Base-by-base conservation (phyloP, 1,140 invertebrate species). In the Bombus soroeensis region DNA sequence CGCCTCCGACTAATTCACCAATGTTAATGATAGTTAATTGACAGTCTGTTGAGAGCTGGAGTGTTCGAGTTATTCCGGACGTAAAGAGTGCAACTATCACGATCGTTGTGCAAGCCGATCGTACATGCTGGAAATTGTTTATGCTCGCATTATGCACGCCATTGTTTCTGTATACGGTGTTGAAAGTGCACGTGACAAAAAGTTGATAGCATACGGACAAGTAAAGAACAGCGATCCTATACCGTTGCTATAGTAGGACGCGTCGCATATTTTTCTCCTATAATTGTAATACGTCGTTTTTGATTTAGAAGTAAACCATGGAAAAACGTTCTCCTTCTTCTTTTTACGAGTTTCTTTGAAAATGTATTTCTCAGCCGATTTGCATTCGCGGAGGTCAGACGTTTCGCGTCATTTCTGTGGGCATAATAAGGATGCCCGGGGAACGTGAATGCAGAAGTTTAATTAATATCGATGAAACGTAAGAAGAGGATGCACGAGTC, bases 11-110 rank as follows among this genome's bases (percentile, higher is more conserved):
- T 57, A 89, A 89, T 80, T 74, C 59, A 72, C 62, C 34, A 34
- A 88, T 57, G 68, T 82, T 79, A 73, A 82, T 83, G 47, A 79
- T 70, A 78, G 83, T 85, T 81, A 88, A 73, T 85, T 57, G 87
- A 70, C 73, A 81, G 76, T 47, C n/a, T 18, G 72, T 15, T 18
- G 62, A 39, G 57, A 80, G n/a, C 81, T 32, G 39, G 10, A 57
- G 79, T 22, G 64, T 53, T 32, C 37, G 22, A 76, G 62, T 81
- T 78, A 59, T 37, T 13, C 28, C 57, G 59, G n/a, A 72, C 64
- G 53, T 43, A 72, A 47, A 53, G 71, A 71, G 57, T 32, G 10
- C 12, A 37, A 22, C 37, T 34, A 6, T 71, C 8, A 39, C 39
- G n/a, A n/a, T 8, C 28, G 34, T 83, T 83, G 72, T 53, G 72